A percentile compares a stretch with the other conserved stretches of the same genome.
Evolutionary conservation across 2,113 vertebrate genomes (phyloP).

Genomic region (Micromys minutus): DNA sequence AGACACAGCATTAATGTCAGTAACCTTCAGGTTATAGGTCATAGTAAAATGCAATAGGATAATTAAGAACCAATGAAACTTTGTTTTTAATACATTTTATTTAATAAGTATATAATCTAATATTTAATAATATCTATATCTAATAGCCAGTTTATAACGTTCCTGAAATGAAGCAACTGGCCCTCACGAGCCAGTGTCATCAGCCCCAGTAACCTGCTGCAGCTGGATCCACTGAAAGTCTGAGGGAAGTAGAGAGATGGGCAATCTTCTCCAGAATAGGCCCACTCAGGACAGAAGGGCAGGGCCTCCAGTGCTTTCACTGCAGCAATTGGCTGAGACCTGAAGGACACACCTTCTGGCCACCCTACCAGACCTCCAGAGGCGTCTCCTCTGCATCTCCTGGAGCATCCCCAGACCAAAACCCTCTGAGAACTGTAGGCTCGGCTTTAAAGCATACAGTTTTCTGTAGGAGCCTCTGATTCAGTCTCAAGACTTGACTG

Average conservation of each 20-base stretch:
- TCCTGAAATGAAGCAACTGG: not conserved
- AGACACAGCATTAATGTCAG: not conserved
- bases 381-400: not conserved
- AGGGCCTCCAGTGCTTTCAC: not conserved
- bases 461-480: not conserved
- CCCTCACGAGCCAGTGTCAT: not conserved
- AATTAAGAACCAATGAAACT: not conserved
- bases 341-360: not conserved
- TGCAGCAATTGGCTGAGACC: not conserved
- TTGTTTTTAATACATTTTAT: slow-evolving; percentile 43
- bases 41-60: slow-evolving; percentile 6
- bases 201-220: not conserved
- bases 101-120: not conserved
- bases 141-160: not conserved
- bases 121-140: not conserved
- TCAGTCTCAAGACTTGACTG: not conserved
- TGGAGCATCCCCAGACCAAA: not conserved
- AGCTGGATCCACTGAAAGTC: not conserved
- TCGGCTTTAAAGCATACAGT: not conserved
- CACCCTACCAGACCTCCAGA: not conserved
- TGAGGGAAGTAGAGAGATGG: not conserved
- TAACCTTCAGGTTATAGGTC: not conserved
- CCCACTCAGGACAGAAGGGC: not conserved
- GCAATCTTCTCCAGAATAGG: not conserved
- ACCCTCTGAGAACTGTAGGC: not conserved